phyloP scores from a whole-genome alignment of 2,888 invertebrate species.

The Tipula confusa region DNA sequence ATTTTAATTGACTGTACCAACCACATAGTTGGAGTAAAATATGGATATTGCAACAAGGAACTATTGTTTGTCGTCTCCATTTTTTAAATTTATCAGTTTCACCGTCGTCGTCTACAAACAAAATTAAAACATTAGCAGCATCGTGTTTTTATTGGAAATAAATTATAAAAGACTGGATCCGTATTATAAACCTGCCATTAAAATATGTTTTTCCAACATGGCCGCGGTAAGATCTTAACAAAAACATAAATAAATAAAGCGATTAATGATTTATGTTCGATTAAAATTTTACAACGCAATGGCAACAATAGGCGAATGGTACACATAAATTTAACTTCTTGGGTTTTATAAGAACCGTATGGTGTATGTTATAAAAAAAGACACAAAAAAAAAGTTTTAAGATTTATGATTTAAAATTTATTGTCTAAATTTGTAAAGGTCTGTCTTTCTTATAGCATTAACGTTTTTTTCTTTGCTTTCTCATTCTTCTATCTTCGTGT shows the following conservation, averaged over 20 bases:
- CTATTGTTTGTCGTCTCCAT: too few species aligned
- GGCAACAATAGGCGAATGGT: not conserved
- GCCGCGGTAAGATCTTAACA: not conserved
- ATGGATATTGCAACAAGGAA: too few species aligned
- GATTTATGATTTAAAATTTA: not conserved
- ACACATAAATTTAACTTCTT: not conserved
- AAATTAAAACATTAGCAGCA: not conserved
- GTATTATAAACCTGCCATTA: not conserved
- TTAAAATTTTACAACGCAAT: not conserved
- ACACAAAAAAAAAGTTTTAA: not conserved
- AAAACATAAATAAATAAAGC: not conserved
- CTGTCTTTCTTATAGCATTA: not conserved
- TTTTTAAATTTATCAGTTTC: too few species aligned
- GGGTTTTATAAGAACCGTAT: slow-evolving; percentile 13
- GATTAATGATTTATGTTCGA: slow-evolving; percentile 5
- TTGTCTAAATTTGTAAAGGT: not conserved
- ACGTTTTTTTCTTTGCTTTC: not conserved
- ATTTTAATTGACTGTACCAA: too few species aligned
- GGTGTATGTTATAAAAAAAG: not conserved
- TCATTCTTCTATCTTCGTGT: not conserved
- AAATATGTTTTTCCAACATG: slow-evolving; percentile 3
- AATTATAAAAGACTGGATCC: not conserved
- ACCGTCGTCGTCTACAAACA: too few species aligned
- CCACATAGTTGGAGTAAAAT: too few species aligned
- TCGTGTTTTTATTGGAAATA: not conserved